phyloP scores from a whole-genome alignment of 1,140 invertebrate species.

The Drosophila repleta region DNA sequence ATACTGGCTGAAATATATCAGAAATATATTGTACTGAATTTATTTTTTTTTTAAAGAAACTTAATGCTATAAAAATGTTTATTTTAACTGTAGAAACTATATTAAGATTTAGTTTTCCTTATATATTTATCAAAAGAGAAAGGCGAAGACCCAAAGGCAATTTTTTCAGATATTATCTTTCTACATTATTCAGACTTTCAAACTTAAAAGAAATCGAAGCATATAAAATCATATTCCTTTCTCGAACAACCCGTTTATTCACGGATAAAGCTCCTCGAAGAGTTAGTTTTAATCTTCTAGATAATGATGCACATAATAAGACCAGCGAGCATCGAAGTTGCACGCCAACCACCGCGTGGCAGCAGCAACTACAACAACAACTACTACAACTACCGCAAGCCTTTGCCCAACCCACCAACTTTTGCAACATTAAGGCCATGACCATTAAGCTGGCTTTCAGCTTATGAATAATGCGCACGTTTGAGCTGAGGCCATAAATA shows the following conservation, averaged over 20 bases:
- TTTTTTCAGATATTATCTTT: too few relatives aligned
- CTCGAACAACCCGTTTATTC: neutral
- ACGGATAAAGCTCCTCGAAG: neutral
- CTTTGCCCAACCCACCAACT: slow-evolving; percentile 8
- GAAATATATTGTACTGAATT: too few relatives aligned
- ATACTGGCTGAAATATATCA: too few relatives aligned
- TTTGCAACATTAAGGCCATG: slow-evolving; percentile 12
- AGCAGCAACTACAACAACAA: neutral
- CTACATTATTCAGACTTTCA: too few relatives aligned
- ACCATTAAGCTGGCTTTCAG: slow-evolving; percentile 68
- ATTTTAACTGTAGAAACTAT: too few relatives aligned
- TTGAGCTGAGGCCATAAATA: slow-evolving; percentile 74
- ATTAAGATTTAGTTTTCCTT: too few relatives aligned
- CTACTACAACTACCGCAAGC: neutral
- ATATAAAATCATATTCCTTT: neutral
- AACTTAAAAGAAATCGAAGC: too few relatives aligned
- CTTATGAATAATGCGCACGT: slow-evolving; percentile 81
- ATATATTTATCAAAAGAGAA: too few relatives aligned
- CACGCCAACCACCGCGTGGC: neutral
- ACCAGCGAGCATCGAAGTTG: slow-evolving; percentile 16
- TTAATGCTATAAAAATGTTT: too few relatives aligned
- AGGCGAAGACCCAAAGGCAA: too few relatives aligned
- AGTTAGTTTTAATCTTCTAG: slow-evolving; percentile 10
- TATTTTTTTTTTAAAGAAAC: too few relatives aligned
- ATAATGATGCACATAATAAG: slow-evolving; percentile 39